Conservation (phyloP, 1,140 invertebrate species). For the Camponotus pennsylvanicus region DNA sequence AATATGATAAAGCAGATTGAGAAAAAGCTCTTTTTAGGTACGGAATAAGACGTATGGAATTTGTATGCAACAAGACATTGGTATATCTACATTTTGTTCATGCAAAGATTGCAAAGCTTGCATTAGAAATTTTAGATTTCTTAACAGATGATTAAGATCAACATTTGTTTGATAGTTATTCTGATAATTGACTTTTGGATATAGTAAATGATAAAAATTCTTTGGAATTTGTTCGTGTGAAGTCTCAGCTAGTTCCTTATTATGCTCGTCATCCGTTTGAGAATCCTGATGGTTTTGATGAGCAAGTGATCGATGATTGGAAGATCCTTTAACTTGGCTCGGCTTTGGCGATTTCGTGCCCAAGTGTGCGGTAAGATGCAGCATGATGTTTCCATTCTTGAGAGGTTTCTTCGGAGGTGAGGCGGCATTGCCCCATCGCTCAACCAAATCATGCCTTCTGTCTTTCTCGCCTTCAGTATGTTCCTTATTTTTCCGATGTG, state of each 20-base stretch:
- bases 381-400: neutral
- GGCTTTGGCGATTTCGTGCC: neutral
- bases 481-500: conserved; percentile 23
- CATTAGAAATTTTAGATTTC: neutral
- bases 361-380: neutral
- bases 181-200: neutral
- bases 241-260: neutral
- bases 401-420: conserved; percentile 10
- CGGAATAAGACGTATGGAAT: neutral
- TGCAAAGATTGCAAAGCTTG: neutral
- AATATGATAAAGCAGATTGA: neutral
- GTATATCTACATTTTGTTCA: neutral
- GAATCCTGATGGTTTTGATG: neutral
- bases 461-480: neutral
- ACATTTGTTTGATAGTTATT: too few species aligned
- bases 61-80: neutral
- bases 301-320: neutral
- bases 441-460: conserved; percentile 1
- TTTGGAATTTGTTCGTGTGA: neutral
- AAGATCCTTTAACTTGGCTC: neutral
- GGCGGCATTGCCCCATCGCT: neutral
- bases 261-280: neutral
- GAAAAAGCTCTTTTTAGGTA: neutral
- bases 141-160: neutral
- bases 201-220: neutral